Conservation (phyloP, 2,113 vertebrate genomes). For the Cettia cetti region DNA sequence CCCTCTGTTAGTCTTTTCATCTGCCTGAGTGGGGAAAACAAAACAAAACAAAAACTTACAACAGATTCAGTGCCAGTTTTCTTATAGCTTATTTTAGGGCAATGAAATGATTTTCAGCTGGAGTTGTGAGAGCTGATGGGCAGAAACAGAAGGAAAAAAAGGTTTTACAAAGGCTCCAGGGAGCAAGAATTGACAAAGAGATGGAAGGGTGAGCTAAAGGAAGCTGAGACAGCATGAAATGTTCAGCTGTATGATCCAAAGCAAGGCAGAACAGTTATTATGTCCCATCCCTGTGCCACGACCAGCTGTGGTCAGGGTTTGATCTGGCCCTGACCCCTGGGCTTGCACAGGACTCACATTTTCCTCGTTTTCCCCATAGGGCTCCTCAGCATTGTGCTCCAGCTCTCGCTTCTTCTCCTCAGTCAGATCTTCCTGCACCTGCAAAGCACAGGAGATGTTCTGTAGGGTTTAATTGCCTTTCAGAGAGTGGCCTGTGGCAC, state of each 20-base stretch:
- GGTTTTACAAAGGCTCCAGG: not conserved
- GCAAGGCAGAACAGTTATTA: not conserved
- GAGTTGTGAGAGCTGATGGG: not conserved
- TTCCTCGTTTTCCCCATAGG: slow-evolving; percentile 87
- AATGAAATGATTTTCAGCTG: not conserved
- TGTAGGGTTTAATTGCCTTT: not conserved
- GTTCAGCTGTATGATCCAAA: not conserved
- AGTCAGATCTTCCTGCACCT: slow-evolving; percentile 89
- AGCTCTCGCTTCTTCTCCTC: slow-evolving; percentile 81
- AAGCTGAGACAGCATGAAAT: not conserved
- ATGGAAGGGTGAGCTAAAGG: not conserved
- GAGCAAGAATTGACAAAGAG: not conserved
- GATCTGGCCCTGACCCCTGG: not conserved
- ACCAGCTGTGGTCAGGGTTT: not conserved
- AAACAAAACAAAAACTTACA: not conserved
- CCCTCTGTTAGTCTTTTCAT: slow-evolving; percentile 69
- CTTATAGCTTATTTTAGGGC: not conserved
- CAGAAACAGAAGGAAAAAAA: not conserved
- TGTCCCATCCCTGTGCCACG: not conserved
- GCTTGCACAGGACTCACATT: slow-evolving; percentile 72
- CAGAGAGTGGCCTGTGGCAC: not conserved
- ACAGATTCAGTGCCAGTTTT: not conserved
- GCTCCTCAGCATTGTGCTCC: slow-evolving; percentile 82
- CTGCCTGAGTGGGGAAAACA: slow-evolving; percentile 36
- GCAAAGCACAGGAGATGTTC: not conserved